phyloP scores from a whole-genome alignment of 1,140 invertebrate species.

The Drosophila navojoa region DNA sequence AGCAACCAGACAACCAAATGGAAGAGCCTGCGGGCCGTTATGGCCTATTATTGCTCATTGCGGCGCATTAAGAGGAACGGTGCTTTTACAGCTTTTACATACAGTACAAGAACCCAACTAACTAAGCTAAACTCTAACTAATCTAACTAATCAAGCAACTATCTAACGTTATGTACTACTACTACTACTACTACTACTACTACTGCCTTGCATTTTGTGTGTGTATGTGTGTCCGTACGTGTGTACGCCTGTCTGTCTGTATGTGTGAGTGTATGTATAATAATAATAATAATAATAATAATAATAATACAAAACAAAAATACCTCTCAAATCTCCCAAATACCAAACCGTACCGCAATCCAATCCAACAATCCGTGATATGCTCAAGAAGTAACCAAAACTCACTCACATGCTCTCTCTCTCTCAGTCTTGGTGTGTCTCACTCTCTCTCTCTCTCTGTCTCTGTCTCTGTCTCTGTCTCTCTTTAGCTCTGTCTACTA shows the following conservation, averaged over 20 bases:
- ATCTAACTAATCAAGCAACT: conserved; percentile 41
- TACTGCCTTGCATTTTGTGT: conserved; percentile 48
- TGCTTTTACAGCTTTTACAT: conserved; percentile 53
- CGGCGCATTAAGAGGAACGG: conserved; percentile 94
- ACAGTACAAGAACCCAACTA: conserved; percentile 35
- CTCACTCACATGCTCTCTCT: neutral
- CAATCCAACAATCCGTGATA: conserved; percentile 25
- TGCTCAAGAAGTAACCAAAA: conserved; percentile 29
- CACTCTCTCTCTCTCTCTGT: conserved; percentile 15
- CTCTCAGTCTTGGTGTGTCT: neutral
- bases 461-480: conserved; percentile 14
- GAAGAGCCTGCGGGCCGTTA: conserved; percentile 92
- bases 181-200: conserved; percentile 32
- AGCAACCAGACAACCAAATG: conserved; percentile 90
- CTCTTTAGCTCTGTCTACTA: conserved; percentile 31
- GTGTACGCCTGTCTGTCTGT: conserved; percentile 12
- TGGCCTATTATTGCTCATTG: conserved; percentile 93
- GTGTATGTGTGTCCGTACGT: conserved; percentile 25
- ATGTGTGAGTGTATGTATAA: conserved; percentile 14
- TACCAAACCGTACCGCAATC: neutral
- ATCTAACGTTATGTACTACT: conserved; percentile 38
- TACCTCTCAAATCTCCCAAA: conserved; percentile 12
- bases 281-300: neutral
- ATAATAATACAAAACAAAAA: conserved; percentile 2
- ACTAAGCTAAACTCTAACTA: conserved; percentile 34